Evolutionary conservation across 2,113 vertebrate genomes (phyloP), one percentile per base, ranked within the genome.

Genomic region (Campylorhamphus procurvoides): DNA sequence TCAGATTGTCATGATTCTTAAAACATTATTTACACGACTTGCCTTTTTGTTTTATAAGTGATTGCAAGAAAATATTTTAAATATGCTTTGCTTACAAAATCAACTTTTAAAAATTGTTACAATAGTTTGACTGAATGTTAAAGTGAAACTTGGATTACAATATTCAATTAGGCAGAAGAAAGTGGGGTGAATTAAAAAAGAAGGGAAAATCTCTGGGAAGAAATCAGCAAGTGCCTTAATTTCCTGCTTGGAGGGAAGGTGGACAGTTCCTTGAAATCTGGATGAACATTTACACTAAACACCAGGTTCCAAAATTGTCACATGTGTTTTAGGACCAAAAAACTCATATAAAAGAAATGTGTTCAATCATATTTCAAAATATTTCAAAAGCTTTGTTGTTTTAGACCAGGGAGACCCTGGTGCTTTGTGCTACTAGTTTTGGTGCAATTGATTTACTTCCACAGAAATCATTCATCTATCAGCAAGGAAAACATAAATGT

Each of bases 401-500:
- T 93, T 73, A 96, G 81, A 96, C 67, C 59, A 83, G 82, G 77
- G 91, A 91, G 80, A 84, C 40, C 40, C 56, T 55, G 25, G 63
- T 90, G 66, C 87, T 97, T 96, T 96, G 95, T 94, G 80, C 82
- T 93, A 79, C 69, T 76, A 37, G 87, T 94, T 96, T 93, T 90
- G 74, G 76, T 89, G 78, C 90, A 91, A 91, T 40, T 97, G 97
- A 98, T 98, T 98, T 98, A 97, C 94, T 96, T 96, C 95, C 91
- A 93, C 71, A 91, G 92, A 96, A 97, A 96, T 96, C 94, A 96
- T 96, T 96, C 95, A 97, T 97, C 95, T 97, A 93, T 98, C 97
- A 96, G 83, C 55, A 89, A 14, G n/a, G 95, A 97, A 98, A 97
- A 95, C 96, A 97, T 98, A 97, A 98, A 98, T 94, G 97, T 98